These are phyloP conservation scores for Chaetoderma sp. DNA, from an alignment of 2,888 invertebrate species.

Conservation along the genomic window DNA sequence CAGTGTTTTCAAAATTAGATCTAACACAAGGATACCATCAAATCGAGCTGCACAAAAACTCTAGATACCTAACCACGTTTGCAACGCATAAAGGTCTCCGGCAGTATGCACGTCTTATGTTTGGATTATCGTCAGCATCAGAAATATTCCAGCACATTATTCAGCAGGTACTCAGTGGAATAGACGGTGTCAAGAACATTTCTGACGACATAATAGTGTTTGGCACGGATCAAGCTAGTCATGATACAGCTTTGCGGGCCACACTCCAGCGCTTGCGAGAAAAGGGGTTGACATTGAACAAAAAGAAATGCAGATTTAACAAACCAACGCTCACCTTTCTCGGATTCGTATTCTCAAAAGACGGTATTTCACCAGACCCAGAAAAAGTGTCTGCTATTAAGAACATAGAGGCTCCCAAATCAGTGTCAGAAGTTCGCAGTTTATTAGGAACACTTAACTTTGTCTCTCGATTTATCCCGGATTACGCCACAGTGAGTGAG, in stretches of 20 bases:
- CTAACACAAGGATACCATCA: slow-evolving; percentile 24
- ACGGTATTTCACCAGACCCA: slow-evolving; percentile 22
- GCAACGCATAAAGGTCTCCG: slow-evolving; percentile 5
- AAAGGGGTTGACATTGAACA: slow-evolving; percentile 24
- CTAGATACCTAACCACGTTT: slow-evolving; percentile 33
- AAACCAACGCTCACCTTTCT: slow-evolving; percentile 5
- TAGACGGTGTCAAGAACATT: slow-evolving; percentile 23
- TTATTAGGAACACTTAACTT: no score
- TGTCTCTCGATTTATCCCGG: slow-evolving; percentile 29
- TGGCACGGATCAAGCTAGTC: slow-evolving; percentile 14
- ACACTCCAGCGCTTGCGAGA: slow-evolving; percentile 14
- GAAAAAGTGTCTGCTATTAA: slow-evolving; percentile 11
- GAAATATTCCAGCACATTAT: slow-evolving; percentile 30
- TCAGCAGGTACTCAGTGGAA: not conserved
- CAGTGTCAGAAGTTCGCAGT: no score
- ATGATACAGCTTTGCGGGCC: slow-evolving; percentile 15
- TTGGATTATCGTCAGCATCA: slow-evolving; percentile 9
- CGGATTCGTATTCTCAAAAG: slow-evolving; percentile 18
- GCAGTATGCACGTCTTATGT: slow-evolving; percentile 10
- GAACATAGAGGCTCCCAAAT: no score
- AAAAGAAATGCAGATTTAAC: slow-evolving; percentile 23
- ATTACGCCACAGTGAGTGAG: slow-evolving; percentile 30
- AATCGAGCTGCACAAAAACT: slow-evolving; percentile 12
- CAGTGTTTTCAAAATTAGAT: slow-evolving; percentile 1
- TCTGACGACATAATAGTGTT: no score